Percentiles rank a stretch among this genome's conserved stretches.
These are phyloP conservation scores for Gasteruption jaculator DNA, from an alignment of 2,888 invertebrate genomes.

Conservation along the genomic window DNA sequence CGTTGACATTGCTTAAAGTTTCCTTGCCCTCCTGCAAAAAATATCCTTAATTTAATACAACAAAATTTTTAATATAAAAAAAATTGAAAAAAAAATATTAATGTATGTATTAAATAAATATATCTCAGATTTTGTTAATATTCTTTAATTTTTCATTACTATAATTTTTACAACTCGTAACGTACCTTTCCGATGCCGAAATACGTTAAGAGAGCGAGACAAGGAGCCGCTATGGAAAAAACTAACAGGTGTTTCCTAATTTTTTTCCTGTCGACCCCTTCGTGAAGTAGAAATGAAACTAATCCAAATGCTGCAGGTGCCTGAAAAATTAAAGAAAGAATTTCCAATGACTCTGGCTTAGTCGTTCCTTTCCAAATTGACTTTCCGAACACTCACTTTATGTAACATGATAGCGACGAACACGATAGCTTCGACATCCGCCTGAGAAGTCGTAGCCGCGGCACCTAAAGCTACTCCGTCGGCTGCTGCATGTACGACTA, in stretches of 20 bases:
- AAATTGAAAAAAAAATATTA: neutral
- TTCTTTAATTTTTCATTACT: too few species aligned
- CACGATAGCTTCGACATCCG: constrained; percentile 95
- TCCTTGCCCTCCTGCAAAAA: constrained; percentile 80
- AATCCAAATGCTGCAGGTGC: constrained; percentile 98
- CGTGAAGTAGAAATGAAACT: constrained; percentile 94
- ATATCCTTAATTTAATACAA: constrained; percentile 1
- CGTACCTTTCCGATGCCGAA: constrained; percentile 78
- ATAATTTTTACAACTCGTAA: too few species aligned
- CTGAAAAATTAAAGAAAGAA: constrained; percentile 45
- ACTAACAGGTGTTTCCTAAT: constrained; percentile 86
- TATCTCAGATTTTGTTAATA: neutral
- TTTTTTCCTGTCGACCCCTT: constrained; percentile 83
- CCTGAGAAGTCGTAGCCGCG: constrained; percentile 92
- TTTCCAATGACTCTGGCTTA: too few species aligned
- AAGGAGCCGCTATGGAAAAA: constrained; percentile 90
- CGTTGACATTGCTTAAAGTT: constrained; percentile 81
- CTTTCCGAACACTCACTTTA: constrained; percentile 58
- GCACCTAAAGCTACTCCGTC: constrained; percentile 98
- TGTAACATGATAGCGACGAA: constrained; percentile 99
- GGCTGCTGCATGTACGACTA: constrained; percentile 98
- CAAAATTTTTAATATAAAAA: constrained; percentile 4
- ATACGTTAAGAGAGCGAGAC: constrained; percentile 85
- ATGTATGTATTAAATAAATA: neutral
- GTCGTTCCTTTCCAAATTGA: neutral